Evolutionary conservation across 2,888 invertebrate genomes (phyloP), one percentile per base, ranked within the genome.

Genomic region (Dynastes tityus): DNA sequence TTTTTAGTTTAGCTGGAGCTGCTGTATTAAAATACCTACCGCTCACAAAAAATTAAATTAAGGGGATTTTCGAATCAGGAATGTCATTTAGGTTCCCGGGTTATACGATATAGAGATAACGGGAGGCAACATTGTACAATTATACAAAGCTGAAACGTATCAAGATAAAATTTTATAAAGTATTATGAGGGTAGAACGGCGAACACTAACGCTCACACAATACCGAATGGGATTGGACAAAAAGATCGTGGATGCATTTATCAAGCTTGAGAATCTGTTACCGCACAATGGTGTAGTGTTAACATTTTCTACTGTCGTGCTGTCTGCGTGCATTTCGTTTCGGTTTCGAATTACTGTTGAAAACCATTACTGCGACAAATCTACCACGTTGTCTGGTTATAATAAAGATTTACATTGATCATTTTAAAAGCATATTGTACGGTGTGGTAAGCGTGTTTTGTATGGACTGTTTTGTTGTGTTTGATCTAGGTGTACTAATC

Each of bases 251-350:
- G 64, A 71, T 63, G 51, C 64, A 64, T 45, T 71, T 78, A 78
- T 78, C 78, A 71, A 29, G 11, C 40, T 45, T 73, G 53, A 73
- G 71, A 71, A 78, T 78, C 78, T 78, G 73, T 73, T 64, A 53
- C 78, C 73, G 58, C 40, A 78, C 78, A 78, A 78, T 78, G 73
- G 71, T 71, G 68, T 67, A 73, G 78, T 71, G 78, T 78, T 78
- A 78, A 78, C 73, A 64, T 78, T 71, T 53, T 78, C 78, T 22
- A 64, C 64, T 63, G 63, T 76, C 40, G 51, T 51, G 22, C 40
- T 64, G 78, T 78, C 71, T 71, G 78, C 37, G 49, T 68, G 68
- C 78, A 78, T 78, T 73, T 78, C 61, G 49, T 61, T 73, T 70
- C 40, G 78, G 78, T 78, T 63, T 78, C 78, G 71, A 63, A 53